These are phyloP conservation scores for Eupithecia subumbrata DNA, from an alignment of 2,888 invertebrate genomes.

Conservation along the genomic window DNA sequence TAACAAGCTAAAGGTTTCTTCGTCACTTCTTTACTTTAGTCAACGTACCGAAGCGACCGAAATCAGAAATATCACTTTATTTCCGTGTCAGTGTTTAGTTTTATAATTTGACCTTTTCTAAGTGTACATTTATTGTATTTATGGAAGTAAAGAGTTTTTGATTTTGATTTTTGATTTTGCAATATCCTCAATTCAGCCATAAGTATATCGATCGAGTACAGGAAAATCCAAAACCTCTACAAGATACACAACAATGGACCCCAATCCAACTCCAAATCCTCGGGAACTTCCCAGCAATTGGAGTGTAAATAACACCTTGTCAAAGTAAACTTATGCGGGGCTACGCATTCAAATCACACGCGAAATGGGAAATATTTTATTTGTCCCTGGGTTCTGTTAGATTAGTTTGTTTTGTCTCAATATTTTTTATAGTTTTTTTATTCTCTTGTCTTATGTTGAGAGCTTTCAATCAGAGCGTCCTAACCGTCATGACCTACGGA, in stretches of 20 bases:
- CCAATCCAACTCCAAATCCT: slow-evolving; percentile 22
- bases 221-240: not conserved
- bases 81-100: too few relatives aligned
- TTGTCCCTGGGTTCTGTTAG: slow-evolving; percentile 6
- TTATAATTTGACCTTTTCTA: too few relatives aligned
- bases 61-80: too few relatives aligned
- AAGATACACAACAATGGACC: slow-evolving; percentile 14
- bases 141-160: too few relatives aligned
- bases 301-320: slow-evolving; percentile 38
- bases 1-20: too few relatives aligned
- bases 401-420: not conserved
- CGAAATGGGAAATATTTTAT: not conserved
- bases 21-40: too few relatives aligned
- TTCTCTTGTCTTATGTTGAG: not conserved
- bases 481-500: too few relatives aligned
- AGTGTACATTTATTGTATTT: too few relatives aligned
- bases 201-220: not conserved
- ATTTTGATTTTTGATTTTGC: too few relatives aligned
- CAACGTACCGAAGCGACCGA: too few relatives aligned
- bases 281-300: slow-evolving; percentile 22
- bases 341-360: slow-evolving; percentile 36
- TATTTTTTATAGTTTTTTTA: not conserved
- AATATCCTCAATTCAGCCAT: too few relatives aligned
- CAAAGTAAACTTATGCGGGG: slow-evolving; percentile 33
- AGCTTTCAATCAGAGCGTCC: too few relatives aligned